A percentile compares a stretch with the other conserved stretches of the same genome.
Conservation (phyloP, 2,113 vertebrate genomes). For the Enhydra lutris region DNA sequence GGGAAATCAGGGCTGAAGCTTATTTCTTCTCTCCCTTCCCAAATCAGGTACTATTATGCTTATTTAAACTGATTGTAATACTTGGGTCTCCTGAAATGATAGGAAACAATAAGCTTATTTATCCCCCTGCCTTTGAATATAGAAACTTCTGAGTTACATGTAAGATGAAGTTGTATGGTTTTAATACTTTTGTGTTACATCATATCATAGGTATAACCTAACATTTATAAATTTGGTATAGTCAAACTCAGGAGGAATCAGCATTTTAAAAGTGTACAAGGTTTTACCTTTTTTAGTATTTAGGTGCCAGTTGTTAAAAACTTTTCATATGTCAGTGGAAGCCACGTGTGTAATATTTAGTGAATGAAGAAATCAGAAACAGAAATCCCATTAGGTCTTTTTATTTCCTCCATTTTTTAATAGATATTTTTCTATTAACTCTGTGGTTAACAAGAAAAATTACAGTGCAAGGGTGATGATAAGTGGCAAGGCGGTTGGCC, state of each 20-base stretch:
- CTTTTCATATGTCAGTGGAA: background rate
- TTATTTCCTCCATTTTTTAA: background rate
- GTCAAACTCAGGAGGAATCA: background rate
- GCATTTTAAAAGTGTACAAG: background rate
- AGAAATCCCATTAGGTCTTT: background rate
- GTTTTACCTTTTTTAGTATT: slow-evolving; percentile 26
- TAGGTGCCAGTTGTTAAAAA: background rate
- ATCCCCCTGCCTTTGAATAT: background rate
- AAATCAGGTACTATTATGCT: background rate
- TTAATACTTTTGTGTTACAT: background rate
- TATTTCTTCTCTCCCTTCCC: background rate
- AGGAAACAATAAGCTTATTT: background rate
- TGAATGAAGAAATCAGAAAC: background rate
- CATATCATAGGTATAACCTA: background rate
- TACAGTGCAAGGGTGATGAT: background rate
- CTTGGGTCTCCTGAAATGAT: background rate
- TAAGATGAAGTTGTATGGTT: background rate
- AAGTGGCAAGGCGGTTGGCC: background rate
- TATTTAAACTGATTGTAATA: background rate
- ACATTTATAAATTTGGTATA: background rate
- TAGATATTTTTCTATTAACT: background rate
- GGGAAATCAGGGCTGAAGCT: background rate
- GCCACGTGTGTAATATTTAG: background rate
- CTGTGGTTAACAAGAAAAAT: background rate
- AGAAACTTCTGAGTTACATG: background rate